phyloP scores from a whole-genome alignment of 2,888 invertebrate species.

The Eupelmus urozonus region DNA sequence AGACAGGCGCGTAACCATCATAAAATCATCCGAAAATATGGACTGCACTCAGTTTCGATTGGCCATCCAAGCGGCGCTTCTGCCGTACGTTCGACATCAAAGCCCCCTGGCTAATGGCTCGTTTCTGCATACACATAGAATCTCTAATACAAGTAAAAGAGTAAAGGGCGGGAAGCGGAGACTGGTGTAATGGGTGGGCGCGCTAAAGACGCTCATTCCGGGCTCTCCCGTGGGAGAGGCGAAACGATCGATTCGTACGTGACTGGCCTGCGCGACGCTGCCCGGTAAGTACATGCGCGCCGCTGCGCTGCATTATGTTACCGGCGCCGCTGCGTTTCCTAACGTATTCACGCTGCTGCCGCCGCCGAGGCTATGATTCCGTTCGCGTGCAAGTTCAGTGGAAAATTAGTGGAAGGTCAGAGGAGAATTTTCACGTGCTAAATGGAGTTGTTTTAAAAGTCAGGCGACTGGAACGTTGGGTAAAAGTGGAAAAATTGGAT shows the following conservation, averaged over 20 bases:
- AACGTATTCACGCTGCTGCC: background rate
- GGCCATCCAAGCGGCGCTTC: background rate
- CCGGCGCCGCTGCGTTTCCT: background rate
- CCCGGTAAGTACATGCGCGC: slow-evolving; percentile 16
- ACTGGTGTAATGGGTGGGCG: background rate
- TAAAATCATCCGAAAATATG: no score
- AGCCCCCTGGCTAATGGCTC: background rate
- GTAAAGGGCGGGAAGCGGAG: background rate
- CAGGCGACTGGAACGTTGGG: no score
- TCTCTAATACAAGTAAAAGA: background rate
- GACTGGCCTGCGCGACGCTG: slow-evolving; percentile 12
- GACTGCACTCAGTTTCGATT: background rate
- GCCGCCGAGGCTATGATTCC: slow-evolving; percentile 11
- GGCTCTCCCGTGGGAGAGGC: no score
- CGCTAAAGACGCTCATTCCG: slow-evolving; percentile 5
- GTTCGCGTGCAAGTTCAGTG: background rate
- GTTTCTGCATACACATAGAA: background rate
- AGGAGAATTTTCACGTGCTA: background rate
- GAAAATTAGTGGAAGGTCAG: slow-evolving; percentile 17
- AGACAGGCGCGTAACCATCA: no score
- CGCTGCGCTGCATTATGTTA: background rate
- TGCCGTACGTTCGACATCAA: background rate
- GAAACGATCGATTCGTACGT: slow-evolving; percentile 37
- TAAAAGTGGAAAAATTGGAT: no score
- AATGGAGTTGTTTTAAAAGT: slow-evolving; percentile 9